phyloP scores from a whole-genome alignment of 2,797 vertebrate species.

The Acrossocheilus fasciatus region DNA sequence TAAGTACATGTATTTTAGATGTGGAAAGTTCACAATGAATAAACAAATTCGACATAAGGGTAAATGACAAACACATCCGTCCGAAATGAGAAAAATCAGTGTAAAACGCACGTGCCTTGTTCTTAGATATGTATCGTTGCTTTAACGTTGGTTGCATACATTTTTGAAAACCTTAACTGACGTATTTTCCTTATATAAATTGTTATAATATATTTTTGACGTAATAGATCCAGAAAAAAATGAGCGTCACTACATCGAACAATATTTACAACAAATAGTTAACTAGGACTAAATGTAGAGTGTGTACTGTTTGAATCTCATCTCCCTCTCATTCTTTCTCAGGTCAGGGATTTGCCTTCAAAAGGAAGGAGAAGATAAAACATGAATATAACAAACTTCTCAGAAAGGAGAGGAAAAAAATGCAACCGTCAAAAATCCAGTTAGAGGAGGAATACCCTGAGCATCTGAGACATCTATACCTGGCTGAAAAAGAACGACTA shows the following conservation, averaged over 20 bases:
- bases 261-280: not conserved
- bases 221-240: not conserved
- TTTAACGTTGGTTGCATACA: not conserved
- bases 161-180: no score
- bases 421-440: constrained; percentile 54
- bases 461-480: constrained; percentile 92
- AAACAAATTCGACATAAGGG: not conserved
- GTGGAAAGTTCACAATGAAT: not conserved
- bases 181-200: not conserved
- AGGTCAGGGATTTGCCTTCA: constrained; percentile 94
- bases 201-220: not conserved
- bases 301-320: not conserved
- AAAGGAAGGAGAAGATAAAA: constrained; percentile 85
- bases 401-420: constrained; percentile 76
- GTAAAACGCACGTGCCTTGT: not conserved
- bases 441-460: constrained; percentile 89
- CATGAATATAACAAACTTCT: constrained; percentile 87
- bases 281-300: not conserved
- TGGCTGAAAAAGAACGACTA: constrained; percentile 87
- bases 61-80: not conserved
- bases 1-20: not conserved
- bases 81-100: not conserved
- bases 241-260: not conserved
- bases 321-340: constrained; percentile 9
- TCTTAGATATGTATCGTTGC: not conserved